Base-by-base conservation (phyloP, 2,888 invertebrate species). In the Auanema sp. region DNA sequence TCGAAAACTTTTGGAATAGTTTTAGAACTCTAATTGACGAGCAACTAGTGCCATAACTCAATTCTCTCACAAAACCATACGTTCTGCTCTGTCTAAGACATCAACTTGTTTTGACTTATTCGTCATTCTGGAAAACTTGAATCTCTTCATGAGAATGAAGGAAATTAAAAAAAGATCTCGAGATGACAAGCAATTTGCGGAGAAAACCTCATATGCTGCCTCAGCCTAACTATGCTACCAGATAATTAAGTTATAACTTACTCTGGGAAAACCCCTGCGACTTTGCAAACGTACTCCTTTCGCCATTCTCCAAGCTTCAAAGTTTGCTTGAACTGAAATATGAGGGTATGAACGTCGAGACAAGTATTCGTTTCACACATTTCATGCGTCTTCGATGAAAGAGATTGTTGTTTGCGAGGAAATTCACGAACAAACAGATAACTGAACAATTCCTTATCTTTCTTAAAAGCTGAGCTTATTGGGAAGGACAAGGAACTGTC, bases 251-350 rank as follows among this genome's bases (percentile, higher is more conserved):
- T 33, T 33, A 33, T 11, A 50, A 67, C 90, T 88, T 87, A 93
- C 91, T 91, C 91, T 1, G 94, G 94, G 84, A 95, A 96, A 81
- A 90, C 89, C 54, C 95, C 95, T 83, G 93, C 93, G 3, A 96
- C 94, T 75, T 92, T 89, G 86, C 94, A 94, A 16, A 96, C 90
- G 85, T 96, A 96, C 84, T 94, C 92, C 85, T 98, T 98, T 85
- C 90, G 89, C 49, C 97, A 93, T 84, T 92, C 90, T 78, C 93
- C 88, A 83, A 92, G 91, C 75, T 92, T 89, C 78, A 98, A 93
- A 86, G 94, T 93, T 83, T 92, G 91, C 85, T 94, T 93, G 90
- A 98, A 91, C 87, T 93, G 58, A 61, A 79, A 62, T 11, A 12
- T 21, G 8, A 2, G 23, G 24, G 16, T n/a, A 21, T 23, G 11